Evolutionary conservation across 64 coral and sea anemone genomes (phyloP).

Genomic region (Anthopleura sola): DNA sequence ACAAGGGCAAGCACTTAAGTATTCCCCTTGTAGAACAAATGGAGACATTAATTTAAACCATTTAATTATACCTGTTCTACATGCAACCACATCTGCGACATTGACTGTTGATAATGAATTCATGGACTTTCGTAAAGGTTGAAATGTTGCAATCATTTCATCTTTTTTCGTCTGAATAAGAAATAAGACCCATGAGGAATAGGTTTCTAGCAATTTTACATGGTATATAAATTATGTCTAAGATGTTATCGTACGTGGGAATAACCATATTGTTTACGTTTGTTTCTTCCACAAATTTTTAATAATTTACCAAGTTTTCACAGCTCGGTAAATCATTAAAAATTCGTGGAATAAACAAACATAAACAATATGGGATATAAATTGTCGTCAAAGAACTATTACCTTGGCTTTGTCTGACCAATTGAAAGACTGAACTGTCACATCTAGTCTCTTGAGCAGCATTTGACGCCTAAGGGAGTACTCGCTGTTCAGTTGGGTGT

Average conservation of each 20-base stretch:
- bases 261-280: too few species aligned
- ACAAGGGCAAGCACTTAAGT: too few species aligned
- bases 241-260: too few species aligned
- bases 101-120: constrained; percentile 56
- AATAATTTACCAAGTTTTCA: too few species aligned
- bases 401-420: constrained; percentile 98
- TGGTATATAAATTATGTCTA: too few species aligned
- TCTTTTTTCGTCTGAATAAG: constrained; percentile 83
- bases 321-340: too few species aligned
- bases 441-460: constrained; percentile 91
- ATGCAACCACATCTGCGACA: constrained; percentile 79
- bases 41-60: too few species aligned
- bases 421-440: constrained; percentile 92
- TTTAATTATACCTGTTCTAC: constrained; percentile 57
- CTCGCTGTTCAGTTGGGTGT: constrained; percentile 73
- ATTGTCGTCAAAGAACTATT: background rate
- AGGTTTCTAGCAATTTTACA: too few species aligned
- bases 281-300: too few species aligned
- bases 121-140: constrained; percentile 66
- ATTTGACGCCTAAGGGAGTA: constrained; percentile 81
- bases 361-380: background rate
- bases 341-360: too few species aligned
- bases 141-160: constrained; percentile 77
- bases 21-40: too few species aligned
- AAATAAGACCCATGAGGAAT: background rate